Percentiles rank a stretch among this genome's conserved stretches.
Evolutionary conservation across 2,113 vertebrate genomes (phyloP).

Genomic region (Corvus cornix): DNA sequence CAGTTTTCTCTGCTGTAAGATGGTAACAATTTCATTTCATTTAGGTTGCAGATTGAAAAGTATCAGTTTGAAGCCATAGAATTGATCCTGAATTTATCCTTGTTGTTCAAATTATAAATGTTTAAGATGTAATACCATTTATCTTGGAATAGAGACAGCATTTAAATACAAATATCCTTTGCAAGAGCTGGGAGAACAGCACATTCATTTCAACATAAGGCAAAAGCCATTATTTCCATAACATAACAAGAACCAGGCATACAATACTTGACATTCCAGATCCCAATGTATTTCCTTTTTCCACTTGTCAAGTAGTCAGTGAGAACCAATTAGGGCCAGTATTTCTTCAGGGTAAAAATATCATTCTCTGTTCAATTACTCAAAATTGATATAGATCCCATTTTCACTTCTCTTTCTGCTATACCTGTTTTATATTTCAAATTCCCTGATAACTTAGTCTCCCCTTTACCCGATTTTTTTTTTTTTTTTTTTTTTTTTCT

Average conservation of each 20-base stretch:
- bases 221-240: not conserved
- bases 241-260: not conserved
- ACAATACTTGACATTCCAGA: not conserved
- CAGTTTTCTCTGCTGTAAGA: not conserved
- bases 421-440: not conserved
- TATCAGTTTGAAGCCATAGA: not conserved
- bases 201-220: not conserved
- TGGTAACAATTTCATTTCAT: not conserved
- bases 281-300: not conserved
- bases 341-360: not conserved
- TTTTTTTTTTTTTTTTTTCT: too few species aligned
- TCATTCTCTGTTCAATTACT: not conserved
- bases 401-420: not conserved
- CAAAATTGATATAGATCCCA: not conserved
- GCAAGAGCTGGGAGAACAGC: not conserved
- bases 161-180: not conserved
- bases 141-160: not conserved
- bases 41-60: not conserved
- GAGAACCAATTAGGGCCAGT: not conserved
- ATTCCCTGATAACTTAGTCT: not conserved
- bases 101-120: not conserved
- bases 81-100: not conserved
- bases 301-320: not conserved
- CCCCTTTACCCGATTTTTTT: not conserved
- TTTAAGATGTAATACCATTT: not conserved